Percentiles rank a stretch among this genome's conserved stretches.
phyloP scores from a whole-genome alignment of 2,113 vertebrate species.

The Megaceryle torquata region DNA sequence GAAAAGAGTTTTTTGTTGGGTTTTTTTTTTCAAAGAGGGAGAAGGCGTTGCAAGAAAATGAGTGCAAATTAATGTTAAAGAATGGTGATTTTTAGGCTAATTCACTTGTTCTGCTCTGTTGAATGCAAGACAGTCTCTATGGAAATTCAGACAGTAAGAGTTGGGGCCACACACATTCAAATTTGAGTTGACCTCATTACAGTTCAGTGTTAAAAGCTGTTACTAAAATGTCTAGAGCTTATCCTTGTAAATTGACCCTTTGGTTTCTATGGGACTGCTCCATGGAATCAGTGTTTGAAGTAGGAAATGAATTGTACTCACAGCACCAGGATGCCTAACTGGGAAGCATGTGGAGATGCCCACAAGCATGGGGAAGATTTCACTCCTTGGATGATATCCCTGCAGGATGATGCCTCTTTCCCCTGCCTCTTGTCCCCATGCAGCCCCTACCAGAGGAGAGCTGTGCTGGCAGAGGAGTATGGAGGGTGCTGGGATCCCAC shows the following conservation, averaged over 20 bases:
- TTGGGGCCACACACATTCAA: not conserved
- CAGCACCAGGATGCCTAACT: not conserved
- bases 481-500: not conserved
- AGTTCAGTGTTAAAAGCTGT: not conserved
- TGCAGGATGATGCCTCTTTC: not conserved
- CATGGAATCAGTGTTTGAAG: not conserved
- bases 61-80: constrained; percentile 15
- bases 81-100: constrained; percentile 1
- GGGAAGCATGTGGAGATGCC: not conserved
- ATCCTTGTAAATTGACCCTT: not conserved
- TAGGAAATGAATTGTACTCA: not conserved
- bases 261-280: not conserved
- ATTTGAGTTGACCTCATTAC: not conserved
- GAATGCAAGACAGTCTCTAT: not conserved
- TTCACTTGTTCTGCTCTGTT: not conserved
- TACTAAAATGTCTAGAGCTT: not conserved
- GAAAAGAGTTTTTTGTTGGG: not conserved
- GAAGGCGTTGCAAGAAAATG: not conserved
- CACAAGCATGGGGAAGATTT: not conserved
- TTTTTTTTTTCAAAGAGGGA: not conserved
- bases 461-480: not conserved
- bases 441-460: not conserved
- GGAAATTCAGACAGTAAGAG: constrained; percentile 2
- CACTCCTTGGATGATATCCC: not conserved
- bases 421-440: not conserved